A percentile compares a stretch with the other conserved stretches of the same genome.
Evolutionary conservation across 1,140 invertebrate genomes (phyloP).

Genomic region (Holotrichia oblita): DNA sequence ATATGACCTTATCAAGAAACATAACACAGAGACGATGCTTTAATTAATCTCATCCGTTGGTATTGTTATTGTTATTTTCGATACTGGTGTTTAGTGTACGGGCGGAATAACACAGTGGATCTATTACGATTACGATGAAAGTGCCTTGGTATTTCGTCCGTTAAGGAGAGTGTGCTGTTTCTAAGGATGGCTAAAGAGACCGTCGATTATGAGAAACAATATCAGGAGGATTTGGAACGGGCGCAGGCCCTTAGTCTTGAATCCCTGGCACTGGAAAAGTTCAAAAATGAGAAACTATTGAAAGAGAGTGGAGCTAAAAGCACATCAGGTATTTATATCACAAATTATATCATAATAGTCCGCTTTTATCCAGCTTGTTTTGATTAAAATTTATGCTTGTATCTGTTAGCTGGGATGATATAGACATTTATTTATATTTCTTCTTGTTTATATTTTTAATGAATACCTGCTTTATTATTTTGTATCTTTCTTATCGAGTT

Average conservation of each 20-base stretch:
- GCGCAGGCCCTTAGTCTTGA: slow-evolving; percentile 87
- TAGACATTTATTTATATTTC: background rate
- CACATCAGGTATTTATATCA: slow-evolving; percentile 49
- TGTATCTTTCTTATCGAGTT: background rate
- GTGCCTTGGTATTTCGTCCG: background rate
- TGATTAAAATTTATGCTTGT: background rate
- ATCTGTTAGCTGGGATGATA: background rate
- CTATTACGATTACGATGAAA: slow-evolving; percentile 8
- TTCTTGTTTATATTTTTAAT: background rate
- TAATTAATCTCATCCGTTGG: slow-evolving; percentile 18
- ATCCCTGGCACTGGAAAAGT: slow-evolving; percentile 83
- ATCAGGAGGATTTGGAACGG: slow-evolving; percentile 84
- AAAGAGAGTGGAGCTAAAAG: slow-evolving; percentile 40
- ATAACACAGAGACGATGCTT: background rate
- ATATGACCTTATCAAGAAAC: slow-evolving; percentile 24
- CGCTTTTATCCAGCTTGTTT: background rate
- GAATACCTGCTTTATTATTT: background rate
- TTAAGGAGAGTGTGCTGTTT: background rate
- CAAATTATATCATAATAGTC: background rate
- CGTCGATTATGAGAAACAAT: slow-evolving; percentile 81
- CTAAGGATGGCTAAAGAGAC: slow-evolving; percentile 61
- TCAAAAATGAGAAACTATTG: slow-evolving; percentile 61
- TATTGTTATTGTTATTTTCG: slow-evolving; percentile 19
- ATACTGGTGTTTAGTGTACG: background rate
- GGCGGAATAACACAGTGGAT: background rate